Percentiles rank a stretch among this genome's conserved stretches.
These are phyloP conservation scores for Miniopterus natalensis DNA, from an alignment of 2,113 vertebrate genomes.

Conservation along the genomic window DNA sequence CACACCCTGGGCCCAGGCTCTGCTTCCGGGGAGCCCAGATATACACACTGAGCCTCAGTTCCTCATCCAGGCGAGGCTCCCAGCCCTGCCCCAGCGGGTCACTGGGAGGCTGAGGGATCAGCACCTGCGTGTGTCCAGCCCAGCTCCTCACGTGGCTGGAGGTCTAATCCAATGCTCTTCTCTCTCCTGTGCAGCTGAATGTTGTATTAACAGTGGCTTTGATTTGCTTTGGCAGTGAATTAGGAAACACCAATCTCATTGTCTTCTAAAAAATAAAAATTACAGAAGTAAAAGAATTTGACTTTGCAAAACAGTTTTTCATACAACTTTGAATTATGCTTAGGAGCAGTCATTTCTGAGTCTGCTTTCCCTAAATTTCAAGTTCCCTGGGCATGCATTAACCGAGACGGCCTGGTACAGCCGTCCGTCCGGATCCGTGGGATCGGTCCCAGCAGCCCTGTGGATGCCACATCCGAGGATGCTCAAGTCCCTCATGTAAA, in stretches of 20 bases:
- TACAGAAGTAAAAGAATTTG: not conserved
- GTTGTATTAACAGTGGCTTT: not conserved
- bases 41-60: not conserved
- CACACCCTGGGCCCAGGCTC: not conserved
- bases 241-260: not conserved
- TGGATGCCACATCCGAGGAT: not conserved
- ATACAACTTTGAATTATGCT: not conserved
- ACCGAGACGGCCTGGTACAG: not conserved
- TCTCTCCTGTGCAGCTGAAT: not conserved
- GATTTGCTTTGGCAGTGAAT: not conserved
- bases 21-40: not conserved
- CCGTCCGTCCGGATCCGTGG: not conserved
- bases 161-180: not conserved
- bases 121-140: accelerated
- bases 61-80: not conserved
- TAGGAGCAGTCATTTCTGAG: not conserved
- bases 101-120: not conserved
- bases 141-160: accelerated
- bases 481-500: not conserved
- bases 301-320: not conserved
- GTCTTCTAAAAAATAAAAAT: not conserved
- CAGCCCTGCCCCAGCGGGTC: accelerated
- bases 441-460: not conserved
- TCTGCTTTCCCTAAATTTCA: not conserved
- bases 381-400: not conserved